These are phyloP conservation scores for Oxyura jamaicensis DNA, from an alignment of 2,113 vertebrate genomes.

Conservation along the genomic window DNA sequence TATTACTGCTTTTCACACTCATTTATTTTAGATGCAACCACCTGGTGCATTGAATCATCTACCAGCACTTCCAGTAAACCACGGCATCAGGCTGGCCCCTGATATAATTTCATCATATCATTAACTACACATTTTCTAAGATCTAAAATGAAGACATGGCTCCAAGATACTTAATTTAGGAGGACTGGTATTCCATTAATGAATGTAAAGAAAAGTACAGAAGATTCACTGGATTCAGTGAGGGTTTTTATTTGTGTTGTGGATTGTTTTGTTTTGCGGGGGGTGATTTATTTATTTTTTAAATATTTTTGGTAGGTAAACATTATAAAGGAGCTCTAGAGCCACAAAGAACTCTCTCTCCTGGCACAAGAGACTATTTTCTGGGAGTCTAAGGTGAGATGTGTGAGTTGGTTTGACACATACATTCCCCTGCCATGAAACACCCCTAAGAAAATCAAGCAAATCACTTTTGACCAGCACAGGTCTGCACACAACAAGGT, in stretches of 20 bases:
- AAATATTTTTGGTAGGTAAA: not conserved
- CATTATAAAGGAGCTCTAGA: not conserved
- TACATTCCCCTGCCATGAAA: accelerated
- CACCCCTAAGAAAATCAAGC: not conserved
- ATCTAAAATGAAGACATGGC: not conserved
- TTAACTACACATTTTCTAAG: not conserved
- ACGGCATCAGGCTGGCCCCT: not conserved
- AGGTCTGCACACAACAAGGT: not conserved
- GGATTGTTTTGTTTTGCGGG: not conserved
- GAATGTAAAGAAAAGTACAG: not conserved
- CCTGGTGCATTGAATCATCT: not conserved
- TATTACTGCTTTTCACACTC: not conserved
- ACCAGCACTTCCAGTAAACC: not conserved
- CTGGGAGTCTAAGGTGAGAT: not conserved
- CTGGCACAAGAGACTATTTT: not conserved
- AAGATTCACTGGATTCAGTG: accelerated
- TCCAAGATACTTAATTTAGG: not conserved
- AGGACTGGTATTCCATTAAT: not conserved
- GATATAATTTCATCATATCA: not conserved
- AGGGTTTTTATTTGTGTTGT: accelerated
- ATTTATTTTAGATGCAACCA: not conserved
- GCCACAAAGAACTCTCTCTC: not conserved
- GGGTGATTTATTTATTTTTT: not conserved
- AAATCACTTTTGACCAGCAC: not conserved
- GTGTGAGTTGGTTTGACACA: not conserved